Base-by-base conservation (phyloP, 2,113 vertebrate species). In the Istiophorus platypterus region DNA sequence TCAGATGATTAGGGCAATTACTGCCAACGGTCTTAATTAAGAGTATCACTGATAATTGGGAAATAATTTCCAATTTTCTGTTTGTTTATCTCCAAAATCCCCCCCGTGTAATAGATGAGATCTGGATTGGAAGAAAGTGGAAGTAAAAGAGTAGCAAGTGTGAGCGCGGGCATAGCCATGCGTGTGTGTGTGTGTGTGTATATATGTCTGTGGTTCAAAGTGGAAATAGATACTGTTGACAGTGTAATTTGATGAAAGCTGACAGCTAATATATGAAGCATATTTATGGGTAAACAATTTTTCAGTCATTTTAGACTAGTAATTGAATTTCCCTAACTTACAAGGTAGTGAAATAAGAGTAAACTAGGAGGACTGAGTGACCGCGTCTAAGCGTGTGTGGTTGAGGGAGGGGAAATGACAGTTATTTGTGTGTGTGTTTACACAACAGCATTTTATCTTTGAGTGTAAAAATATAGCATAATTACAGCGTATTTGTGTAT, bases 211-310 rank as follows among this genome's bases (percentile, higher is more conserved):
- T 58, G 62, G 42, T 76, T 78, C 81, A 31, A 67, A 69, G 56
- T 80, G 67, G 85, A 88, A 91, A 88, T 71, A 72, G 90, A 88
- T 71, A 72, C 83, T 84, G 88, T 90, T 89, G 88, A 91, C 84
- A 75, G 85, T 54, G 82, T 90, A 80, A 91, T 93, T 93, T 93
- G 89, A 95, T 94, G 87, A 94, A 94, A 94, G 84, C 87, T 95
- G 93, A 93, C 92, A 95, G 93, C 91, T 94, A 92, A 94, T 96
- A 95, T 92, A 93, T 91, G 79, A 89, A 95, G 88, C 92, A 94
- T 94, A 94, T 94, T 95, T 94, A 92, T 26, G 90, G 75, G 84
- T 85, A 93, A 92, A 92, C 92, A 45, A 89, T 92, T 90, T 94
- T 92, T 77, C 76, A 80, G 82, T 87, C 84, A 88, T 90, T 86